These are phyloP conservation scores for Ochropleura plecta DNA, from an alignment of 2,888 invertebrate genomes.

Conservation along the genomic window DNA sequence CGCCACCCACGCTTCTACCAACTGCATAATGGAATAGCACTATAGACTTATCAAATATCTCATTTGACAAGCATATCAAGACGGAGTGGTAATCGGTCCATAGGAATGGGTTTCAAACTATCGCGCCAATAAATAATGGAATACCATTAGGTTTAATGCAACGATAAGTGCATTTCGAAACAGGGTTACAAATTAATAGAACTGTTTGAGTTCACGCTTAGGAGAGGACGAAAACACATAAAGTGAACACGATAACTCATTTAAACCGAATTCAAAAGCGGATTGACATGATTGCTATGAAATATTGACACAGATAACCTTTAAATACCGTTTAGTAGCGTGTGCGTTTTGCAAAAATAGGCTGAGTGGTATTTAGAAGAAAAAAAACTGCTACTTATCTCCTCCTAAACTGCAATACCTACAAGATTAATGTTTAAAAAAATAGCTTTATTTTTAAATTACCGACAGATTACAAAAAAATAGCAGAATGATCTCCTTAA, in stretches of 20 bases:
- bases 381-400: no score
- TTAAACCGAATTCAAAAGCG: neutral
- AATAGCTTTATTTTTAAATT: no score
- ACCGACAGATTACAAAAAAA: no score
- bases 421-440: no score
- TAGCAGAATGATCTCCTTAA: no score
- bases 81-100: conserved; percentile 1
- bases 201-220: neutral
- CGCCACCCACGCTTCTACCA: conserved; percentile 15
- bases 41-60: conserved; percentile 25
- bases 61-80: conserved; percentile 37
- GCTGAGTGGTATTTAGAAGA: no score
- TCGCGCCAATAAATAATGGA: conserved; percentile 43
- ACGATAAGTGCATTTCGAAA: conserved; percentile 16
- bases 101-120: conserved; percentile 15
- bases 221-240: neutral
- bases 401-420: no score
- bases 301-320: neutral
- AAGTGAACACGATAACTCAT: neutral
- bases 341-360: neutral
- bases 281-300: neutral
- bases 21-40: conserved; percentile 20
- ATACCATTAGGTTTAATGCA: conserved; percentile 20
- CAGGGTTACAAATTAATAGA: neutral
- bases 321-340: no score